phyloP scores from a whole-genome alignment of 2,888 invertebrate species.

The Drosophila conformis region DNA sequence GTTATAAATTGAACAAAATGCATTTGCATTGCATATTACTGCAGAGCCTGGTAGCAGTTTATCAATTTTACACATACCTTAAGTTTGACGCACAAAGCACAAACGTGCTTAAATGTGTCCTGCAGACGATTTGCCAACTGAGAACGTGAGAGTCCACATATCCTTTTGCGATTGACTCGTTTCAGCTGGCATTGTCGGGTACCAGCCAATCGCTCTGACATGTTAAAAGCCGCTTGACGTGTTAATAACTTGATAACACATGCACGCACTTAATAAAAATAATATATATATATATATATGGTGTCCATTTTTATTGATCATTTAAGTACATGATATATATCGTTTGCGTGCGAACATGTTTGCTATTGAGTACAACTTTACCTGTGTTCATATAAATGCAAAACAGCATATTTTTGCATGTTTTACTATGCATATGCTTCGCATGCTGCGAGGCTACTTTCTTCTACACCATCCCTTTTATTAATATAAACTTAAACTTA shows the following conservation, averaged over 20 bases:
- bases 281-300: not conserved
- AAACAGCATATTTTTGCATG: slow-evolving; percentile 70
- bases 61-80: slow-evolving; percentile 28
- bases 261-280: slow-evolving; percentile 2
- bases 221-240: slow-evolving; percentile 41
- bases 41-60: slow-evolving; percentile 3
- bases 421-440: slow-evolving; percentile 54
- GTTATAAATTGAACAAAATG: slow-evolving; percentile 36
- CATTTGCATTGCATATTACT: slow-evolving; percentile 68
- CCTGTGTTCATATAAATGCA: slow-evolving; percentile 72
- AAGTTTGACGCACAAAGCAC: not conserved
- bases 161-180: slow-evolving; percentile 11
- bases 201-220: slow-evolving; percentile 50
- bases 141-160: not conserved
- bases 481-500: slow-evolving; percentile 4
- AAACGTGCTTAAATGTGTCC: slow-evolving; percentile 1
- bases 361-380: slow-evolving; percentile 15
- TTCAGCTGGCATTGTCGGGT: slow-evolving; percentile 44
- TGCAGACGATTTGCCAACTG: not conserved
- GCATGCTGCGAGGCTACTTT: slow-evolving; percentile 11
- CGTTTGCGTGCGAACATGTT: slow-evolving; percentile 66
- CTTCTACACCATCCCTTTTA: not conserved
- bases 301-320: slow-evolving; percentile 19
- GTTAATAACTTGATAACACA: slow-evolving; percentile 59
- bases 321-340: slow-evolving; percentile 52